phyloP scores from a whole-genome alignment of 2,113 vertebrate species.

The Clarias batrachus region DNA sequence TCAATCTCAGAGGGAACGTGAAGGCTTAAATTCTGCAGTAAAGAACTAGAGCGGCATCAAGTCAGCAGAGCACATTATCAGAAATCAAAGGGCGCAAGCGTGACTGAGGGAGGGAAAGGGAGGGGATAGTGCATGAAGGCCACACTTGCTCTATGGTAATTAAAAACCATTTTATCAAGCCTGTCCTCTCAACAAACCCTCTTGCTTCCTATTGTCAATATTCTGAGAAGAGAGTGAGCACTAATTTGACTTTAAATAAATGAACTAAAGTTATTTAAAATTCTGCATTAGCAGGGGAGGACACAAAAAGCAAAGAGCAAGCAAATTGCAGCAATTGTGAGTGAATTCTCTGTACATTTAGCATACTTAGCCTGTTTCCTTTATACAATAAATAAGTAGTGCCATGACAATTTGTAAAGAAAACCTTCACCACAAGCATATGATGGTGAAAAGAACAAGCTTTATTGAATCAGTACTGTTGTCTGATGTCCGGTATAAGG shows the following conservation, averaged over 20 bases:
- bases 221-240: constrained; percentile 75
- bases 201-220: constrained; percentile 80
- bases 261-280: constrained; percentile 78
- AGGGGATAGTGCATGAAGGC: constrained; percentile 73
- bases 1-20: constrained; percentile 77
- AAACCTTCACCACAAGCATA: background rate
- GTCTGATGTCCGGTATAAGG: background rate
- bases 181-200: constrained; percentile 71
- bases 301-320: constrained; percentile 51
- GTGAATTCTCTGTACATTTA: constrained; percentile 10
- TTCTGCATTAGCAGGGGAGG: constrained; percentile 60
- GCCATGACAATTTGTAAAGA: background rate
- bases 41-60: constrained; percentile 72
- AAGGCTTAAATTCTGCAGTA: constrained; percentile 69
- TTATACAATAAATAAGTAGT: constrained; percentile 1
- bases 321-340: constrained; percentile 26
- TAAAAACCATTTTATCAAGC: constrained; percentile 94
- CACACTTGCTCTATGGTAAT: constrained; percentile 88
- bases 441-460: background rate
- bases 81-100: constrained; percentile 86
- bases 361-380: background rate
- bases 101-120: constrained; percentile 70
- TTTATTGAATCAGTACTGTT: constrained; percentile 12
- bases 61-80: constrained; percentile 94
- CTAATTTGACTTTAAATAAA: constrained; percentile 85